A percentile compares a stretch with the other conserved stretches of the same genome.
phyloP scores from a whole-genome alignment of 1,140 invertebrate genomes.

The Calycopis cecrops region DNA sequence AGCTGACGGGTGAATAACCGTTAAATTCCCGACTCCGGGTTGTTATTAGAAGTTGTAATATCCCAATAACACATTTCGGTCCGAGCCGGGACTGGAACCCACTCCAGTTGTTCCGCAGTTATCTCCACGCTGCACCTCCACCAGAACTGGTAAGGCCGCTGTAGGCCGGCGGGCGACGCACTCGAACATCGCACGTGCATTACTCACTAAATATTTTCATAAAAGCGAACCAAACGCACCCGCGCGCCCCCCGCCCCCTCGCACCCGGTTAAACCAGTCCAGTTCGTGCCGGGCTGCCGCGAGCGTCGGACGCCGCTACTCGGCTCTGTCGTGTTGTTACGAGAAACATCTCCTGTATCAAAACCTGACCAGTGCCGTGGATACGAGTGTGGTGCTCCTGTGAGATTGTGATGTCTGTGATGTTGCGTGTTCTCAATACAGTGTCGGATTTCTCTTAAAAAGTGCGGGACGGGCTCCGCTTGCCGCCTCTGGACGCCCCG shows the following conservation, averaged over 20 bases:
- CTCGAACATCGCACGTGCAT: conserved; percentile 71
- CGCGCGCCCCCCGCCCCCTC: conserved; percentile 41
- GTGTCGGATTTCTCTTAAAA: conserved; percentile 66
- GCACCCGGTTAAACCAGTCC: conserved; percentile 65
- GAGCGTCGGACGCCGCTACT: conserved; percentile 50
- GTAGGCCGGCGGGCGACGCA: conserved; percentile 67
- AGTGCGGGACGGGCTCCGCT: conserved; percentile 54
- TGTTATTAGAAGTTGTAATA: no score
- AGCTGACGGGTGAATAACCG: no score
- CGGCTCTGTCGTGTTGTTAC: conserved; percentile 52
- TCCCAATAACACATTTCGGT: no score
- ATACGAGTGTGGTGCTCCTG: conserved; percentile 51
- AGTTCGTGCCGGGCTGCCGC: conserved; percentile 66
- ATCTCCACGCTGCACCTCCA: conserved; percentile 43
- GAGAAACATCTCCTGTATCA: conserved; percentile 64
- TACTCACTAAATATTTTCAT: conserved; percentile 75
- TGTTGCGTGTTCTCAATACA: conserved; percentile 56
- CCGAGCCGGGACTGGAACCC: no score
- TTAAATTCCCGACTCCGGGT: no score
- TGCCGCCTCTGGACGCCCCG: conserved; percentile 59
- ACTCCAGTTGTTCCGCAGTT: background rate
- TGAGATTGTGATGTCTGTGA: conserved; percentile 68
- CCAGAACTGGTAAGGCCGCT: conserved; percentile 55
- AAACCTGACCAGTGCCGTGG: conserved; percentile 65
- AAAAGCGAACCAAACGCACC: conserved; percentile 69